A percentile compares a stretch with the other conserved stretches of the same genome.
Evolutionary conservation across 2,888 invertebrate genomes (phyloP).

Genomic region (Himalopsyche kuldschensis): DNA sequence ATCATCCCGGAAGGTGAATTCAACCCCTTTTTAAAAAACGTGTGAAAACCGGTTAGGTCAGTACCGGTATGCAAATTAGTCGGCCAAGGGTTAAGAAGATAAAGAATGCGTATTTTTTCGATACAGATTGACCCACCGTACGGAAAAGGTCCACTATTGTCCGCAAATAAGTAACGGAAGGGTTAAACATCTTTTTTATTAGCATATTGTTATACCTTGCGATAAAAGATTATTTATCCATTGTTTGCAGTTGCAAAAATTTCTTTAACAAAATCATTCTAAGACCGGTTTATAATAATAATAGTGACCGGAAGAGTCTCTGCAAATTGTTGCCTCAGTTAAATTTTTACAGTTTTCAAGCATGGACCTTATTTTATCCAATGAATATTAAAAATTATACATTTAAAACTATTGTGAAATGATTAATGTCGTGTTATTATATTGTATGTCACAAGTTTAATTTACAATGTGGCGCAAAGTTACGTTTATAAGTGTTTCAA

Average conservation of each 20-base stretch:
- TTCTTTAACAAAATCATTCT: background rate
- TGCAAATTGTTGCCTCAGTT: background rate
- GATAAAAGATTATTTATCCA: background rate
- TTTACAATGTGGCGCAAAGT: too few relatives aligned
- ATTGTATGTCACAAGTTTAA: too few relatives aligned
- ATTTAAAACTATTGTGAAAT: too few relatives aligned
- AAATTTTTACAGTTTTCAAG: background rate
- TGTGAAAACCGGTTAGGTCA: conserved; percentile 41
- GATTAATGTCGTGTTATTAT: too few relatives aligned
- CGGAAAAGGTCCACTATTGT: conserved; percentile 38
- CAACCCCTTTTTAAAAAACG: conserved; percentile 30
- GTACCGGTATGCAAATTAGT: conserved; percentile 40
- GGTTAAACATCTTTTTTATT: conserved; percentile 28
- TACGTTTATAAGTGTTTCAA: too few relatives aligned
- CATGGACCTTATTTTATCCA: background rate
- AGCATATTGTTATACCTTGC: background rate
- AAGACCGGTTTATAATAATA: background rate
- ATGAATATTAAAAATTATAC: too few relatives aligned
- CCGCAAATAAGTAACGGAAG: conserved; percentile 24
- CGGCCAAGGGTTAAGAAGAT: conserved; percentile 22
- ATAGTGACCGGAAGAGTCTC: background rate
- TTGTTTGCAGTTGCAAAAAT: background rate
- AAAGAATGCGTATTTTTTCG: conserved; percentile 13
- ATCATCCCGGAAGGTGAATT: conserved; percentile 12
- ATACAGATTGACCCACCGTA: conserved; percentile 1